These are phyloP conservation scores for Hypomecis atomaria DNA, from an alignment of 2,888 invertebrate species.

Conservation along the genomic window DNA sequence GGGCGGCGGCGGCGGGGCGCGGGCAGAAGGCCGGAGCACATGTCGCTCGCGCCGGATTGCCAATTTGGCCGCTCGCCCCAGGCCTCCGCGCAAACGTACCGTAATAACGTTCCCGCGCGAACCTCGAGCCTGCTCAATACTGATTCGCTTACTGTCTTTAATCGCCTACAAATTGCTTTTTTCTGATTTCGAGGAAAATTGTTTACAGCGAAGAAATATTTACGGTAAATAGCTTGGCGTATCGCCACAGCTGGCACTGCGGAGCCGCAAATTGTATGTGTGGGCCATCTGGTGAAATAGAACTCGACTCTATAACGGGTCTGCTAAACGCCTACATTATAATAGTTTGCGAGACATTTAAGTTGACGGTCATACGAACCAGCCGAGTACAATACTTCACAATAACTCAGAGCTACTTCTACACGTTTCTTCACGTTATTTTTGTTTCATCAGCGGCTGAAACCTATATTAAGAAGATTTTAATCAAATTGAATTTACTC, in stretches of 20 bases:
- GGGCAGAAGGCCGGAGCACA: slow-evolving; percentile 6
- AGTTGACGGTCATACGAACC: no score
- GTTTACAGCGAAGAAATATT: background rate
- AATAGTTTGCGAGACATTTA: no score
- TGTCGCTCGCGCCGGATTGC: slow-evolving; percentile 21
- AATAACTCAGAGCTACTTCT: no score
- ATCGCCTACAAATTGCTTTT: slow-evolving; percentile 16
- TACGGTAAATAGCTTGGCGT: background rate
- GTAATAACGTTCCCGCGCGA: slow-evolving; percentile 14
- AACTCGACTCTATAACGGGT: no score
- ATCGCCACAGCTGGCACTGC: background rate
- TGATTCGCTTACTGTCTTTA: slow-evolving; percentile 9
- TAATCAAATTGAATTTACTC: no score
- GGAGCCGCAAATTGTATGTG: no score
- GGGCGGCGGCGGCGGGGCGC: background rate
- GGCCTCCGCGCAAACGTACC: slow-evolving; percentile 19
- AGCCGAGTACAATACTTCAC: no score
- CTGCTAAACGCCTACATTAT: no score
- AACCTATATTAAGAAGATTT: no score
- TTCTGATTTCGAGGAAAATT: background rate
- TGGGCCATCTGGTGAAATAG: no score
- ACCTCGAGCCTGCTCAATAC: background rate
- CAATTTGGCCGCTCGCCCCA: slow-evolving; percentile 15
- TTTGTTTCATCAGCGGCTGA: no score
- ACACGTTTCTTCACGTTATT: no score